Conservation (phyloP, 1,140 invertebrate genomes). For the Pararge aegeria region DNA sequence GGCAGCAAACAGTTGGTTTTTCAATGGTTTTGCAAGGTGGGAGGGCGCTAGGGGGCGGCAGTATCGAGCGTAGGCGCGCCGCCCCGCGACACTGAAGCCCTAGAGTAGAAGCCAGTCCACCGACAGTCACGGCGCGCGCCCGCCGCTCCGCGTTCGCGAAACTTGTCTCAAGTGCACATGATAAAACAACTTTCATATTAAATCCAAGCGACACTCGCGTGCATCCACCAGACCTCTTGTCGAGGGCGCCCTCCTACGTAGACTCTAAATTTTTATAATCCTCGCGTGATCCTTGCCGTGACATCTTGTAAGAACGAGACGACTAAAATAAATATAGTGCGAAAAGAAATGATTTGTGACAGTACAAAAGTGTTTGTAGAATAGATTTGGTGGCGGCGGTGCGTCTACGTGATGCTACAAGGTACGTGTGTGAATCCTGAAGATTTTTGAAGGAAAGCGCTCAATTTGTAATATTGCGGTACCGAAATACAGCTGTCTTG, state of each 20-base stretch:
- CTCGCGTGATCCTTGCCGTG: slow-evolving; percentile 2
- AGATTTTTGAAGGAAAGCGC: slow-evolving; percentile 7
- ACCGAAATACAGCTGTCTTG: background rate
- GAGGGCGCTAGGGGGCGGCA: slow-evolving; percentile 68
- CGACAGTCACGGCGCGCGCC: slow-evolving; percentile 50
- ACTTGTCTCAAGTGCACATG: slow-evolving; percentile 36
- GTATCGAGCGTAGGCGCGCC: slow-evolving; percentile 74
- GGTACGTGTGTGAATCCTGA: slow-evolving; percentile 41
- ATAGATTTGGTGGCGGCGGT: slow-evolving; percentile 52
- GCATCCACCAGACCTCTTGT: slow-evolving; percentile 19
- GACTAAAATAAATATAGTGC: slow-evolving; percentile 49
- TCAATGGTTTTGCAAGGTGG: slow-evolving; percentile 73
- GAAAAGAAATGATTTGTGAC: slow-evolving; percentile 64
- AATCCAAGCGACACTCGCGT: slow-evolving; percentile 32
- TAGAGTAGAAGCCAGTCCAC: slow-evolving; percentile 54
- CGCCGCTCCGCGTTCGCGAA: slow-evolving; percentile 30
- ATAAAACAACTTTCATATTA: slow-evolving; percentile 35
- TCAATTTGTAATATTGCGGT: background rate
- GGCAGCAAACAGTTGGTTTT: slow-evolving; percentile 60
- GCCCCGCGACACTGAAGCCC: slow-evolving; percentile 61
- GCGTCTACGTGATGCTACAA: slow-evolving; percentile 63
- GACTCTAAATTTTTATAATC: slow-evolving; percentile 14
- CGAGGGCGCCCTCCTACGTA: slow-evolving; percentile 16
- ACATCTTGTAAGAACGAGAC: slow-evolving; percentile 26
- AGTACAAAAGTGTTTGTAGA: slow-evolving; percentile 59